Base-by-base conservation (phyloP, 2,113 vertebrate genomes). In the Typhlomys cinereus region DNA sequence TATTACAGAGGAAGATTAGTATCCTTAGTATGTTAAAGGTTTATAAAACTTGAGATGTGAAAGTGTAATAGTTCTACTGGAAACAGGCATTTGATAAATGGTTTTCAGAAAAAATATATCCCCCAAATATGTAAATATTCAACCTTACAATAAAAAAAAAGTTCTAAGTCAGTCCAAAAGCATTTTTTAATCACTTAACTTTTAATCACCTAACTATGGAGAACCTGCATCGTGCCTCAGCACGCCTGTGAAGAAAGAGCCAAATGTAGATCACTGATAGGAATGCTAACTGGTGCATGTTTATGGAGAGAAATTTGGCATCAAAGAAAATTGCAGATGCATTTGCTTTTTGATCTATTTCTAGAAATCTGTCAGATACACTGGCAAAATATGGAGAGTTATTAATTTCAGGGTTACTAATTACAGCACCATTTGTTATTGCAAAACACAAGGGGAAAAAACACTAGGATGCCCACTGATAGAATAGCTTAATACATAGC, bases 321-420 rank as follows among this genome's bases (percentile, higher is more conserved):
- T 84, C 46, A 64, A 59, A 52, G 85, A 66, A 84, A 87, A 96
- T 80, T 69, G 52, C 15, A 69, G 27, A 89, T 70, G 2, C 7
- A 54, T 59, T 82, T 46, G n/a, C 25, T 18, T 87, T 81, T 92
- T 62, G 90, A 92, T 41, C 39, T 80, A 4, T 79, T 85, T 92
- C 12, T 71, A 90, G 46, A 86, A 88, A 90, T 69, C 21, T 39
- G 15, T 54, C 10, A 78, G 69, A 88, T n/a, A 75, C n/a, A 85
- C 3, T 89, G 76, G 23, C 4, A 91, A 91, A 79, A 78, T 71
- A 54, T 36, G 14, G 64, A 79, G 90, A 64, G 85, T 27, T 78
- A 54, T 78, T 41, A 34, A 86, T 82, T 82, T 93, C 66, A 69
- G 73, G 8, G n/a, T 29, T 81, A 41, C n/a, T 89, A 41, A 81